Percentiles rank a stretch among this genome's conserved stretches.
Conservation (phyloP, 2,888 invertebrate genomes). For the Philopedon plagiatum region DNA sequence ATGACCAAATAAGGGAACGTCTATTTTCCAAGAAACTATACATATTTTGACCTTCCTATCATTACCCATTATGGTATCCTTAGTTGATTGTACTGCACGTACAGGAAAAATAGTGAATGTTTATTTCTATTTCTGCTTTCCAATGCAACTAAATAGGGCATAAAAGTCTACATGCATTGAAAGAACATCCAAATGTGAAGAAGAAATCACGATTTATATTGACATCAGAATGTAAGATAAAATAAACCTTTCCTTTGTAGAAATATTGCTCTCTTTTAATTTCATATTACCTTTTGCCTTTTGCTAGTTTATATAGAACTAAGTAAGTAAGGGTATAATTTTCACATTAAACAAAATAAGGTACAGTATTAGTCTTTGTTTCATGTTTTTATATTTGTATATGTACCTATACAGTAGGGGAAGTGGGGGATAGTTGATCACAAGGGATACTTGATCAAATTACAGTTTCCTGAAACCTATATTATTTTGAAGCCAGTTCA, state of each 20-base stretch:
- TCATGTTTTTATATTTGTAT: too few species aligned
- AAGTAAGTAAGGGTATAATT: not conserved
- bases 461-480: too few species aligned
- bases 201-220: conserved; percentile 89
- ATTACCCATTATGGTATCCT: not conserved
- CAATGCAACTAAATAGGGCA: conserved; percentile 75
- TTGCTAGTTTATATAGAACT: not conserved
- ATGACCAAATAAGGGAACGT: not conserved
- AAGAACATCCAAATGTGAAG: conserved; percentile 72
- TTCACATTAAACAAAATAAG: not conserved
- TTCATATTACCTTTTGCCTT: not conserved
- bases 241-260: not conserved
- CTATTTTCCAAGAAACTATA: not conserved
- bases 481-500: too few species aligned
- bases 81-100: not conserved
- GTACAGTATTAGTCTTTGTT: too few species aligned
- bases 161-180: conserved; percentile 81
- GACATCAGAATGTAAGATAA: conserved; percentile 61
- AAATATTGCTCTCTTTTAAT: not conserved
- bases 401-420: too few species aligned
- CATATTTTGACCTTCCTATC: not conserved
- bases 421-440: too few species aligned
- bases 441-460: too few species aligned
- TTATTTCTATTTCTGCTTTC: conserved; percentile 29
- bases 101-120: not conserved